Evolutionary conservation across 2,113 vertebrate species (phyloP).

Genomic region (Aegotheles bennettii): DNA sequence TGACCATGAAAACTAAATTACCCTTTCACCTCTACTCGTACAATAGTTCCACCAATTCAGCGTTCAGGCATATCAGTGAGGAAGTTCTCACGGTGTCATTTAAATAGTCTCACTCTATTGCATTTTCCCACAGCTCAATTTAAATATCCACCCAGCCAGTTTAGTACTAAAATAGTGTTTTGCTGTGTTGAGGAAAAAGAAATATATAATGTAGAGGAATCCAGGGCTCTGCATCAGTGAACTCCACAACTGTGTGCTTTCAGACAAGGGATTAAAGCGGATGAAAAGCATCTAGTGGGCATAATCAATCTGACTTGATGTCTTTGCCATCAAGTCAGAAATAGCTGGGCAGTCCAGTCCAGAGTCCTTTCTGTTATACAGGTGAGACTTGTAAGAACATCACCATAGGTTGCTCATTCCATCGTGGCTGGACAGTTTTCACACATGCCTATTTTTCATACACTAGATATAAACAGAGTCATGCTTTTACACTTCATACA

Average conservation of each 20-base stretch:
- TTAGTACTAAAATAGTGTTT: background rate
- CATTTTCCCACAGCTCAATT: slow-evolving; percentile 48
- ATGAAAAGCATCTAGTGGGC: background rate
- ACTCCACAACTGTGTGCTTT: background rate
- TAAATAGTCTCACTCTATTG: slow-evolving; percentile 36
- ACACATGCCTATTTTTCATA: background rate
- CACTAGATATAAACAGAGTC: background rate
- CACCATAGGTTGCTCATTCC: background rate
- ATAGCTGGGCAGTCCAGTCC: background rate
- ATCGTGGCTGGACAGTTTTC: background rate
- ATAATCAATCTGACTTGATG: background rate
- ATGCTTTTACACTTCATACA: background rate
- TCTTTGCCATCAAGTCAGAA: background rate
- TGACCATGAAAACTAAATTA: background rate
- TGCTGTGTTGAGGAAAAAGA: background rate
- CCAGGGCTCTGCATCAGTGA: background rate
- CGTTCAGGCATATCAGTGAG: background rate
- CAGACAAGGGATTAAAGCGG: background rate
- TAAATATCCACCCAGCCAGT: background rate
- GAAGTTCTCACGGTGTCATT: slow-evolving; percentile 56
- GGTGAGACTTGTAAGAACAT: background rate
- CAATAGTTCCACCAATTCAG: slow-evolving; percentile 12
- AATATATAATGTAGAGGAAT: background rate
- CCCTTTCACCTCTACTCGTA: background rate
- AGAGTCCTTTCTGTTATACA: background rate